These are phyloP conservation scores for Trichomalopsis sarcophagae DNA, from an alignment of 1,140 invertebrate genomes.

Conservation along the genomic window DNA sequence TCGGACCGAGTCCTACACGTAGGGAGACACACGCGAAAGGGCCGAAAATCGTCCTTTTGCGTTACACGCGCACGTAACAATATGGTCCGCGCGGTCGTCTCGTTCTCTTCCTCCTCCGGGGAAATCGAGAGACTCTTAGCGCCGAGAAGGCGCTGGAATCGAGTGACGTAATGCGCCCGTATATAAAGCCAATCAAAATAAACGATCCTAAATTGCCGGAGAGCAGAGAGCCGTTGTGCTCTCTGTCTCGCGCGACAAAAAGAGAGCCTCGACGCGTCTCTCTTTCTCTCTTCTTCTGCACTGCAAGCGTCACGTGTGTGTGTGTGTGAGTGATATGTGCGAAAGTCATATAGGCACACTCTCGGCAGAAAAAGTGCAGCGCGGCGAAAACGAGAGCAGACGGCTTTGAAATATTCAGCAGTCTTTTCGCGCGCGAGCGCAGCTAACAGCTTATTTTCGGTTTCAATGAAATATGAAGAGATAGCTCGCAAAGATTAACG, in stretches of 20 bases:
- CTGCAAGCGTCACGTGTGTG: not conserved
- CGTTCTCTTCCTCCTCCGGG: not conserved
- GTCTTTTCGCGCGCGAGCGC: not conserved
- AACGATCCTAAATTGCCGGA: slow-evolving; percentile 48
- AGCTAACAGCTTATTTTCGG: slow-evolving; percentile 1
- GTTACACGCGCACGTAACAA: not conserved
- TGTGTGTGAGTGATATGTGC: not conserved
- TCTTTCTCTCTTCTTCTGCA: not conserved
- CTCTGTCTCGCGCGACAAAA: not conserved
- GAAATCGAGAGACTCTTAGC: slow-evolving; percentile 35
- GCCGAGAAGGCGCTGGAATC: not conserved
- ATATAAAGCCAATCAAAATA: slow-evolving; percentile 51
- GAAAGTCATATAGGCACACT: not conserved
- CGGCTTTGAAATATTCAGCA: not conserved
- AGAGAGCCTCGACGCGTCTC: too few relatives aligned
- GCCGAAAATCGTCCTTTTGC: not conserved
- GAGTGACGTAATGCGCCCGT: slow-evolving; percentile 39
- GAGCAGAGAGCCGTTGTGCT: not conserved
- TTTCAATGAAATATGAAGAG: slow-evolving; percentile 16
- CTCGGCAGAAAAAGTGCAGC: not conserved
- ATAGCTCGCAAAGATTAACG: not conserved
- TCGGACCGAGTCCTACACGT: not conserved
- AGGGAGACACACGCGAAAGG: not conserved
- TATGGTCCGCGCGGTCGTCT: not conserved
- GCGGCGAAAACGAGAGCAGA: not conserved